phyloP scores from a whole-genome alignment of 2,888 invertebrate species.

The Pollenia griseotomentosa region DNA sequence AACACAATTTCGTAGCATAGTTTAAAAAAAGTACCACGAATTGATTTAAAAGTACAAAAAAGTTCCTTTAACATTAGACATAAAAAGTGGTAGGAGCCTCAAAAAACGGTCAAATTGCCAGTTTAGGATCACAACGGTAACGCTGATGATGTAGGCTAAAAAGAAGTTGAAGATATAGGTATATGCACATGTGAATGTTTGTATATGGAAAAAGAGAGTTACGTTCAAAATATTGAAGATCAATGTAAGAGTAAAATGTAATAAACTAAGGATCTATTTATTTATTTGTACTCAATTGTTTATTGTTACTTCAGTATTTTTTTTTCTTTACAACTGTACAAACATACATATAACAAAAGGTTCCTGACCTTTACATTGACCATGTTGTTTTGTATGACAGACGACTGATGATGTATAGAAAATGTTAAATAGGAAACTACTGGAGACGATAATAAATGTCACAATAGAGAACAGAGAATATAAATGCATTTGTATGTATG shows the following conservation, averaged over 20 bases:
- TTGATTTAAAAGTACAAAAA: too few species aligned
- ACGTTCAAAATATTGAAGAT: background rate
- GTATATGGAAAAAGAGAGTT: constrained; percentile 11
- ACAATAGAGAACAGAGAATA: constrained; percentile 4
- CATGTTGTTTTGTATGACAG: constrained; percentile 41
- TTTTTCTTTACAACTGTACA: constrained; percentile 27
- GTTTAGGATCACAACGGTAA: too few species aligned
- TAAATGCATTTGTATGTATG: constrained; percentile 11
- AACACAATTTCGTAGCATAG: too few species aligned
- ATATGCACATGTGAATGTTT: background rate
- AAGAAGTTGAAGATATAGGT: background rate
- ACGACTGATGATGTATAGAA: constrained; percentile 42
- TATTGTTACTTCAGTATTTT: constrained; percentile 12
- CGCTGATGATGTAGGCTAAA: too few species aligned
- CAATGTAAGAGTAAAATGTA: constrained; percentile 18
- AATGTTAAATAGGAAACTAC: constrained; percentile 27
- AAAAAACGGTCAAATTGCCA: too few species aligned
- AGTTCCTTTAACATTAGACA: too few species aligned
- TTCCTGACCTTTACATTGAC: constrained; percentile 72
- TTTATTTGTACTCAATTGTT: constrained; percentile 34
- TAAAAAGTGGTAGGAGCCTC: too few species aligned
- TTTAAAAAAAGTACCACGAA: too few species aligned
- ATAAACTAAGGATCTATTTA: constrained; percentile 48
- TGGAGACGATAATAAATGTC: constrained; percentile 17
- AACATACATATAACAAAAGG: constrained; percentile 48